Evolutionary conservation across 2,113 vertebrate genomes (phyloP), one percentile per base, ranked within the genome.

Genomic region (Calcarius ornatus): DNA sequence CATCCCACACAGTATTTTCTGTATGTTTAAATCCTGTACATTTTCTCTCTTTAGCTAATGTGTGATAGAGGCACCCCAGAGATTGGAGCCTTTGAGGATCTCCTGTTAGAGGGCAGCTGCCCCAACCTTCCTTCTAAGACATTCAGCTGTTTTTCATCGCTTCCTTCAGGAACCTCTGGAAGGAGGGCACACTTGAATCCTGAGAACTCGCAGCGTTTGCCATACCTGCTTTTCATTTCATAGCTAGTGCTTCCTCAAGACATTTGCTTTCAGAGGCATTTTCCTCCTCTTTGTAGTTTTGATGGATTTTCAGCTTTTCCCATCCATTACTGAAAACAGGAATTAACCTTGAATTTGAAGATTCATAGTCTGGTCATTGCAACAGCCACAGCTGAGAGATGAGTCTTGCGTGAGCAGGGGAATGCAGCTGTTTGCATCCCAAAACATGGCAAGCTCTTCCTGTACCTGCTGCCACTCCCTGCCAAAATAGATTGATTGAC

Each of bases 321-420:
- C 90, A 94, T 97, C 76, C 64, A 54, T 92, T 90, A 78, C 68
- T 42, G 64, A 66, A 60, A 83, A 86, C 6, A 15, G 72, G 92
- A 95, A 96, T 95, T 94, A 96, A 94, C 94, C 92, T 93, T 93
- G 88, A 84, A 65, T 93, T 75, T 93, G 92, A 90, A 92, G 90
- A 92, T 90, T 93, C 87, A 43, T 68, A 33, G 68, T 78, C 57
- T 60, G 51, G 64, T 78, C 72, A 40, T 96, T 88, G 50, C 64
- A 92, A 68, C 48, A 93, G 38, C 72, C 72, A 42, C 43, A 43
- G 66, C 71, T 88, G 73, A 45, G 45, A 88, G 71, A 81, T 90
- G 64, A 83, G 60, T 60, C 76, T 79, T 57, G 45, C 57, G 69
- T 64, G 64, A 92, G 61, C 7, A 4, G 60, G 9, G 23, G 47